Percentiles rank a stretch among this genome's conserved stretches.
Evolutionary conservation across 2,888 invertebrate genomes (phyloP).

Genomic region (Eremobia ochroleuca): DNA sequence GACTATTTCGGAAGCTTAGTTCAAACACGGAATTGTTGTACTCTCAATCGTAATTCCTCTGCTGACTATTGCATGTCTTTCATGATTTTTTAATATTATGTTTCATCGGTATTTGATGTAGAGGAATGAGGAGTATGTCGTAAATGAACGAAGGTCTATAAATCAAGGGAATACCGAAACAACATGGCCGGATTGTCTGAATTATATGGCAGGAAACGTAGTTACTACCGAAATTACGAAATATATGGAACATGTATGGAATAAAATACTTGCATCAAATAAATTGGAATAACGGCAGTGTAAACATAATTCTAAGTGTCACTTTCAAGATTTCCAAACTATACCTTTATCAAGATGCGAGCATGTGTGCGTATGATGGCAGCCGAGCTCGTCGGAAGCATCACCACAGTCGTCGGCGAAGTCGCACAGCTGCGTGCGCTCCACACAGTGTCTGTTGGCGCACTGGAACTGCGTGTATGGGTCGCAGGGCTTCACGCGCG

Average conservation of each 20-base stretch:
- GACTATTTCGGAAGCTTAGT: neutral
- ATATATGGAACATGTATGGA: neutral
- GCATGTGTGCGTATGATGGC: conserved; percentile 93
- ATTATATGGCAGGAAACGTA: neutral
- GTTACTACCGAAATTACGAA: neutral
- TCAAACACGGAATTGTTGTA: neutral
- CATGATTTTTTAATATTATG: neutral
- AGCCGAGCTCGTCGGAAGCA: conserved; percentile 97
- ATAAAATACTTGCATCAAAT: neutral
- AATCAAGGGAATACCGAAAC: neutral
- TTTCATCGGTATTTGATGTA: neutral
- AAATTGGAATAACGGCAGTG: neutral
- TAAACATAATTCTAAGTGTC: neutral
- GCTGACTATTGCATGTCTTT: neutral
- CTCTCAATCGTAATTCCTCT: neutral
- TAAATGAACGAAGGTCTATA: neutral
- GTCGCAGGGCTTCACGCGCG: conserved; percentile 94
- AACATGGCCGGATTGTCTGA: neutral
- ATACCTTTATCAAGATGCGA: conserved; percentile 83
- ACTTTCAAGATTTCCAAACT: neutral
- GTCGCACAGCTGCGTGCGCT: conserved; percentile 95
- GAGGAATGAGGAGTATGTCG: no score
- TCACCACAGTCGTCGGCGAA: conserved; percentile 98
- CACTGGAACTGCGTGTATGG: conserved; percentile 96
- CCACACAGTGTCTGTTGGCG: conserved; percentile 96